Conservation (phyloP, 2,888 invertebrate genomes). For the Xestoiulus laeticollis region DNA sequence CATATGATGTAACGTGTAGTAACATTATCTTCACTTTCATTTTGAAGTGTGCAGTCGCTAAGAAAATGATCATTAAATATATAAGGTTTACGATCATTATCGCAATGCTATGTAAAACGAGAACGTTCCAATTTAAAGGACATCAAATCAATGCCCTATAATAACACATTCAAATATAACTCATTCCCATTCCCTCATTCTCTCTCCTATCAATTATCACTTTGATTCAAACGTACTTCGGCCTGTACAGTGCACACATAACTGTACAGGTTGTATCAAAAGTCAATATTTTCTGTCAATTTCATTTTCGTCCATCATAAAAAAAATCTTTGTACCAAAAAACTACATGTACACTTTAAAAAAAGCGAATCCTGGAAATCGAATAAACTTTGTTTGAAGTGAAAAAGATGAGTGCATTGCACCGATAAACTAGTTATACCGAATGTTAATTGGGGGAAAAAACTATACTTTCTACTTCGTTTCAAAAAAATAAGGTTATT, state of each 20-base stretch:
- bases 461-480: neutral
- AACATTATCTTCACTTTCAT: neutral
- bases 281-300: neutral
- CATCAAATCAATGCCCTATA: conserved; percentile 6
- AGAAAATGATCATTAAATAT: neutral
- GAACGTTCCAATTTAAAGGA: neutral
- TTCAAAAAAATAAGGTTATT: neutral
- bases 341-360: too few species aligned
- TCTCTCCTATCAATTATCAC: neutral
- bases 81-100: neutral
- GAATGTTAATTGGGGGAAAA: neutral
- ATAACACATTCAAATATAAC: neutral
- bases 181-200: neutral
- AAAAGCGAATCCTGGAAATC: neutral
- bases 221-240: neutral
- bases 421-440: conserved; percentile 24
- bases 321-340: neutral
- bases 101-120: neutral
- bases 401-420: neutral
- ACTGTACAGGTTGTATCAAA: neutral
- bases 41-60: neutral
- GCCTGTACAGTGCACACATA: neutral
- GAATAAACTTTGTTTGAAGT: neutral
- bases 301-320: neutral
- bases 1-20: neutral